phyloP scores from a whole-genome alignment of 2,797 vertebrate species.

The Chloroceryle inda region DNA sequence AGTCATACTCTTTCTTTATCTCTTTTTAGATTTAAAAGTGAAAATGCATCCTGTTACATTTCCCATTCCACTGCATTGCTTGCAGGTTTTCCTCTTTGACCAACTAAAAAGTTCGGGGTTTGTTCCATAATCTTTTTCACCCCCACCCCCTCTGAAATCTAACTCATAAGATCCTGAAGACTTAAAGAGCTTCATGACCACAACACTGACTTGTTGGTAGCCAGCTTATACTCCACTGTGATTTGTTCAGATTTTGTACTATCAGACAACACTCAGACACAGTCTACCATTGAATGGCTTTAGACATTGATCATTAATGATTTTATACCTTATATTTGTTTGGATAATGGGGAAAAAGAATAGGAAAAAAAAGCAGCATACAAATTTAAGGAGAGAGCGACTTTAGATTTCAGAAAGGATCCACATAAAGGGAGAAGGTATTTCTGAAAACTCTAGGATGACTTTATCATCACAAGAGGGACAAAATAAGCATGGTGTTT shows the following conservation, averaged over 20 bases:
- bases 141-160: not conserved
- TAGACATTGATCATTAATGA: not conserved
- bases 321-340: not conserved
- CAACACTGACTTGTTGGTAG: not conserved
- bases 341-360: not conserved
- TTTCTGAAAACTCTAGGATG: not conserved
- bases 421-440: not conserved
- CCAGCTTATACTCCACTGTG: not conserved
- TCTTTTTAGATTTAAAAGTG: not conserved
- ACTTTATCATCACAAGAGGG: not conserved
- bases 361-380: not conserved
- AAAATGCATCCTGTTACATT: not conserved
- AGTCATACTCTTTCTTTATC: slow-evolving; percentile 21
- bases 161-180: slow-evolving; percentile 35
- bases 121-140: slow-evolving; percentile 13
- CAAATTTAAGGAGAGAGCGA: not conserved
- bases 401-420: not conserved
- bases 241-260: slow-evolving; percentile 42
- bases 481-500: not conserved
- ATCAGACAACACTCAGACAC: not conserved
- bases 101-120: not conserved
- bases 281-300: not conserved
- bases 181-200: not conserved
- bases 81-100: not conserved
- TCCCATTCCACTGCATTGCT: not conserved